A percentile compares a stretch with the other conserved stretches of the same genome.
These are phyloP conservation scores for Apostichopus californicus DNA, from an alignment of 35 echinoderm and acorn worm species.

Conservation along the genomic window DNA sequence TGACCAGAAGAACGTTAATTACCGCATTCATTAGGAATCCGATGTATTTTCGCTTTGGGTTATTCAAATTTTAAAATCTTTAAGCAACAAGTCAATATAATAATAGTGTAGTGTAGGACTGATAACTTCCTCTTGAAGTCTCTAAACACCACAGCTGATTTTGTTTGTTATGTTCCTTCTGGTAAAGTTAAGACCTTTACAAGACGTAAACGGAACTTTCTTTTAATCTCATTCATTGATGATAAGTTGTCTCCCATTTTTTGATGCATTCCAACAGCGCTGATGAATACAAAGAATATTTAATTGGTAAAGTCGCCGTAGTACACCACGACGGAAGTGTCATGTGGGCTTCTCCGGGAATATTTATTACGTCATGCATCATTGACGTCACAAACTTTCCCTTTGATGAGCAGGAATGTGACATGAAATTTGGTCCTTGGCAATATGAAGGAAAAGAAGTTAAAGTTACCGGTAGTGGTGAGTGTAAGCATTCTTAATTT, in stretches of 20 bases:
- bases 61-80: too few relatives aligned
- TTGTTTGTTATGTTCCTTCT: too few relatives aligned
- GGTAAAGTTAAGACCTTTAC: too few relatives aligned
- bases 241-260: not conserved
- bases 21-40: too few relatives aligned
- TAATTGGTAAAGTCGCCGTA: slow-evolving; percentile 66
- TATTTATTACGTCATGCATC: slow-evolving; percentile 82
- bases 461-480: slow-evolving; percentile 65
- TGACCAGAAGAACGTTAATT: too few relatives aligned
- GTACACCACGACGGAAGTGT: slow-evolving; percentile 73
- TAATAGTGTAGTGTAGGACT: too few relatives aligned
- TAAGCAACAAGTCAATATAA: too few relatives aligned
- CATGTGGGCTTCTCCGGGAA: slow-evolving; percentile 88
- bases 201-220: too few relatives aligned
- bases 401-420: slow-evolving; percentile 84
- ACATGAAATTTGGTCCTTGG: slow-evolving; percentile 95
- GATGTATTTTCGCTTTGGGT: too few relatives aligned
- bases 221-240: too few relatives aligned
- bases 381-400: slow-evolving; percentile 93
- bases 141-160: too few relatives aligned
- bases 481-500: slow-evolving; percentile 45
- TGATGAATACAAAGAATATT: slow-evolving; percentile 71
- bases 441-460: slow-evolving; percentile 92
- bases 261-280: slow-evolving; percentile 58
- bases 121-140: too few relatives aligned